phyloP scores from a whole-genome alignment of 2,797 vertebrate genomes.

The Hirundo rustica region DNA sequence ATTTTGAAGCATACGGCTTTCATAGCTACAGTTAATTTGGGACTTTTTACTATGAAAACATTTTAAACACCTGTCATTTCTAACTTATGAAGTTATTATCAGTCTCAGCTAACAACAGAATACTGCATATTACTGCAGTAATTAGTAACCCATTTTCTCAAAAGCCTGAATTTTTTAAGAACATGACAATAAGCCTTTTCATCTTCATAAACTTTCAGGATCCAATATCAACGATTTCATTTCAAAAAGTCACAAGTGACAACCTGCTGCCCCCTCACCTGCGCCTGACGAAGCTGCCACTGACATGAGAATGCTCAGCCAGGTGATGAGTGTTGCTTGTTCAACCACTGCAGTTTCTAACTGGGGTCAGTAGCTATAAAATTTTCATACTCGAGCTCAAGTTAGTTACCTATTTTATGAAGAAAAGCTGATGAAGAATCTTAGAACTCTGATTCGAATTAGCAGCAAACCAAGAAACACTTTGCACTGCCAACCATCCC shows the following conservation, averaged over 20 bases:
- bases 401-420: background rate
- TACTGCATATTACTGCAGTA: constrained; percentile 33
- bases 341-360: constrained; percentile 2
- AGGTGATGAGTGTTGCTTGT: background rate
- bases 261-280: background rate
- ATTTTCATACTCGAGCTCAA: background rate
- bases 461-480: background rate
- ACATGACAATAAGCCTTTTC: background rate
- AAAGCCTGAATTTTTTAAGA: constrained; percentile 25
- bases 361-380: background rate
- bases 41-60: constrained; percentile 24
- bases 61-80: constrained; percentile 52
- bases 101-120: constrained; percentile 32
- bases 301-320: background rate
- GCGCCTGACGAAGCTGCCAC: background rate
- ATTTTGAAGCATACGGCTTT: constrained; percentile 32
- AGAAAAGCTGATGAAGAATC: background rate
- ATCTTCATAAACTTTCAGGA: background rate
- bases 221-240: background rate
- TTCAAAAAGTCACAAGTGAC: constrained; percentile 5
- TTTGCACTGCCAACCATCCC: background rate
- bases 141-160: constrained; percentile 56
- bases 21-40: constrained; percentile 32
- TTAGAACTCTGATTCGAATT: background rate
- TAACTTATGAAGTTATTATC: constrained; percentile 44